phyloP scores from a whole-genome alignment of 2,888 invertebrate species.

The Resseliella maxima region DNA sequence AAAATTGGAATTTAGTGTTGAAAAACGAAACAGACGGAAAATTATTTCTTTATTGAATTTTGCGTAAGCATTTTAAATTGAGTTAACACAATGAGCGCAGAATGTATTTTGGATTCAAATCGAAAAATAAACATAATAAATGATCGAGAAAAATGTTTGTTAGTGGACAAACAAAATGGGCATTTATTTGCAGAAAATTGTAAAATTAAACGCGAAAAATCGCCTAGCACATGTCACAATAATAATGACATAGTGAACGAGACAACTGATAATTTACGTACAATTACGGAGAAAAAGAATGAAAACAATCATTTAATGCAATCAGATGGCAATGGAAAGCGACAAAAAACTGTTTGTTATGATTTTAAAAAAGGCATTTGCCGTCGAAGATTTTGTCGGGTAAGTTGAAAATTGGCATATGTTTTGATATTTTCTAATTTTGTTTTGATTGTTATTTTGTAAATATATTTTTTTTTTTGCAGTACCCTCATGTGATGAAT shows the following conservation, averaged over 20 bases:
- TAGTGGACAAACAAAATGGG: too few species aligned
- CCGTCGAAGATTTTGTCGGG: conserved; percentile 62
- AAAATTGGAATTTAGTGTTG: too few species aligned
- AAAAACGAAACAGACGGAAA: too few species aligned
- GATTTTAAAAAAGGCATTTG: conserved; percentile 73
- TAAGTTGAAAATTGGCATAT: conserved; percentile 56
- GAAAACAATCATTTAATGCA: not conserved
- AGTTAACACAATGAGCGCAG: not conserved
- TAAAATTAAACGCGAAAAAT: not conserved
- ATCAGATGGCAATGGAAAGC: not conserved
- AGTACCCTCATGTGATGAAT: conserved; percentile 62
- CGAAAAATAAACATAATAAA: not conserved
- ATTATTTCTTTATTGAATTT: too few species aligned
- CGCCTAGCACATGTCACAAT: not conserved
- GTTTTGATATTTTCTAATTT: not conserved
- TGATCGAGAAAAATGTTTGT: not conserved
- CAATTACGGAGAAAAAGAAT: not conserved
- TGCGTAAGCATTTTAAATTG: not conserved
- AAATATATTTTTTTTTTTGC: conserved; percentile 5
- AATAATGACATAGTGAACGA: not conserved
- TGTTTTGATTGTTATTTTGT: not conserved
- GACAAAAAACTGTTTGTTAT: conserved; percentile 67
- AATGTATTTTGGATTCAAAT: not conserved
- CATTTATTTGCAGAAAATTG: not conserved
- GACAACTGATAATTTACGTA: not conserved